Evolutionary conservation across 2,113 vertebrate species (phyloP), one percentile per base, ranked within the genome.

Genomic region (Varanus komodoensis): DNA sequence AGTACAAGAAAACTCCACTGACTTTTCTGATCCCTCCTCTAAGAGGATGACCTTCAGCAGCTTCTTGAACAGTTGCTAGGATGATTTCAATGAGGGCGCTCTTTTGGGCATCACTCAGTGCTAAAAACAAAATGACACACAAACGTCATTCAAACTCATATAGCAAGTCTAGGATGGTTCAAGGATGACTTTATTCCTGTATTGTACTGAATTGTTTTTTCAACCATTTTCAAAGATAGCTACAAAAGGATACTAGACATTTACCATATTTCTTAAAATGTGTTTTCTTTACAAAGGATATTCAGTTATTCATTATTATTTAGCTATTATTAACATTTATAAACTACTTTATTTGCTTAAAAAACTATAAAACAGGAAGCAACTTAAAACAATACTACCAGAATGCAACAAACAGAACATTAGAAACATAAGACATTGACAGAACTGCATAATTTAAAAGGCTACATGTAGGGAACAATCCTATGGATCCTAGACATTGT

Each of bases 21-120:
- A 99, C 98, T 97, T 98, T 99, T 94, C 97, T 98, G 61, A 97
- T 94, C 88, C 97, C 96, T 14, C 96, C 98, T 96, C 98, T 98
- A 89, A 98, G 97, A 61, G 95, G 97, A 57, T 97, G 98, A 27
- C 98, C 98, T 93, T 99, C 98, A 67, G 97, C 97, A 64, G 98
- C 98, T 96, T 99, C 98, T 94, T 97, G 97, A 48, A 98, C 97
- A 0, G 98, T 98, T 1, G 98, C 98, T 0, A 98, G 92, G 87
- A 99, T 94, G 68, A 99, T 96, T 97, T 99, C 98, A 0, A 98
- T 96, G 2, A 99, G 97, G 67, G 96, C 92, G 0, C 81, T 95
- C 92, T 98, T 93, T 82, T 98, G 97, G 84, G 93, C 94, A 85
- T 89, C 89, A 0, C 95, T 97, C 82, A 98, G 93, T 86, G 93